A percentile compares a stretch with the other conserved stretches of the same genome.
Conservation (phyloP, 2,113 vertebrate species). For the Australoheros scitulus region DNA sequence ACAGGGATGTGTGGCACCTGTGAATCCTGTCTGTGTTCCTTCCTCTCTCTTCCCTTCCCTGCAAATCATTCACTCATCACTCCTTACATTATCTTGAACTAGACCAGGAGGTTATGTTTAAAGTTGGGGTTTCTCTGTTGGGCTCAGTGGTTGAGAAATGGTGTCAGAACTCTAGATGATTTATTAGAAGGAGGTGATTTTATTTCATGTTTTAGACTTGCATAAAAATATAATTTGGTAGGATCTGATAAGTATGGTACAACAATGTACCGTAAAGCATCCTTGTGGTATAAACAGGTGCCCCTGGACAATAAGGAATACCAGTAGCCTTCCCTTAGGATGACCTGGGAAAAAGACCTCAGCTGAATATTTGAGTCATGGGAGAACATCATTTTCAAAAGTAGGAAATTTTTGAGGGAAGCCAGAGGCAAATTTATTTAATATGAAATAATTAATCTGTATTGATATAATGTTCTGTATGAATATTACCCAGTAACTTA, state of each 20-base stretch:
- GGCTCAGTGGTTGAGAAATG: background rate
- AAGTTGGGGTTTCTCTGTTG: background rate
- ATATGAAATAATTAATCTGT: background rate
- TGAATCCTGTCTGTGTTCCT: slow-evolving; percentile 27
- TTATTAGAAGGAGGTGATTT: background rate
- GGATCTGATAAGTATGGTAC: background rate
- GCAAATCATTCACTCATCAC: slow-evolving; percentile 42
- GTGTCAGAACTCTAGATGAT: background rate
- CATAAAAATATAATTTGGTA: background rate
- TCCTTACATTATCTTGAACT: background rate
- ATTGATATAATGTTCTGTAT: too few relatives aligned
- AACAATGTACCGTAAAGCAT: background rate
- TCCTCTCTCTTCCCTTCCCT: background rate
- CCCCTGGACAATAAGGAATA: background rate
- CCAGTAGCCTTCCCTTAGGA: background rate
- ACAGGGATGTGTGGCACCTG: slow-evolving; percentile 38
- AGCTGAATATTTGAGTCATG: background rate
- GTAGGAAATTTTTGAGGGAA: background rate
- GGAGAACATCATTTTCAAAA: background rate
- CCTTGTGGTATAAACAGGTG: background rate
- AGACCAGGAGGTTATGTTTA: slow-evolving; percentile 1
- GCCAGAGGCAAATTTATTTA: background rate
- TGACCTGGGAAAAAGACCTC: background rate
- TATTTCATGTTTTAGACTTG: background rate
- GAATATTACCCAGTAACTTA: background rate